Evolutionary conservation across 2,888 invertebrate species (phyloP).

Genomic region (Hydrotaea cyrtoneurina): DNA sequence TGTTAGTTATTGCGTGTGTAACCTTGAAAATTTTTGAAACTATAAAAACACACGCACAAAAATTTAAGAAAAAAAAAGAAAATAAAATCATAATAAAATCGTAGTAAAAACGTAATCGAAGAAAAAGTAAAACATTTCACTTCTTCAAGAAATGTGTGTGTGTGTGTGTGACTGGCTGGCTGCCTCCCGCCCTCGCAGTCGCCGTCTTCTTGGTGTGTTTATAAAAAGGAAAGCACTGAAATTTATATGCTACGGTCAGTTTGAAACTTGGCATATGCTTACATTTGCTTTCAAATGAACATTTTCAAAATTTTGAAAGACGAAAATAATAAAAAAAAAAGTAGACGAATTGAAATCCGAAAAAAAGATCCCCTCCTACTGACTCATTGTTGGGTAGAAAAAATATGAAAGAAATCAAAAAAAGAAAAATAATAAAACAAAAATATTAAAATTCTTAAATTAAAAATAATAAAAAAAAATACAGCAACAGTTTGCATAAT

Average conservation of each 20-base stretch:
- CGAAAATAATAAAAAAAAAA: no score
- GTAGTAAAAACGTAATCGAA: not conserved
- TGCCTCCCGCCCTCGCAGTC: not conserved
- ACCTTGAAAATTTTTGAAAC: conserved; percentile 57
- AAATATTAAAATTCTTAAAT: no score
- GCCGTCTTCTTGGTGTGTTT: not conserved
- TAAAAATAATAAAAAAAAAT: no score
- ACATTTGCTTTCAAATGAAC: conserved; percentile 3
- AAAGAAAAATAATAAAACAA: not conserved
- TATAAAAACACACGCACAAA: conserved; percentile 26
- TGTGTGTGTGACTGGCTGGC: no score
- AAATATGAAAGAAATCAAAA: not conserved
- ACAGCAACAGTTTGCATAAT: no score
- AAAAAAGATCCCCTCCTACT: not conserved
- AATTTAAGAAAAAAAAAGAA: not conserved
- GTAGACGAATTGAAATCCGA: not conserved
- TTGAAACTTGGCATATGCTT: conserved; percentile 32
- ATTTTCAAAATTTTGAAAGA: not conserved
- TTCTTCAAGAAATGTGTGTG: not conserved
- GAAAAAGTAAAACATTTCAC: conserved; percentile 11
- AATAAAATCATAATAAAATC: conserved; percentile 20
- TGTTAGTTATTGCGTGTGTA: conserved; percentile 52
- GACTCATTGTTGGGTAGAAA: conserved; percentile 8
- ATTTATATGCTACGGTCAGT: conserved; percentile 12
- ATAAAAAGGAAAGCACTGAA: conserved; percentile 15